phyloP scores from a whole-genome alignment of 2,888 invertebrate genomes.

The Autographa pulchrina region DNA sequence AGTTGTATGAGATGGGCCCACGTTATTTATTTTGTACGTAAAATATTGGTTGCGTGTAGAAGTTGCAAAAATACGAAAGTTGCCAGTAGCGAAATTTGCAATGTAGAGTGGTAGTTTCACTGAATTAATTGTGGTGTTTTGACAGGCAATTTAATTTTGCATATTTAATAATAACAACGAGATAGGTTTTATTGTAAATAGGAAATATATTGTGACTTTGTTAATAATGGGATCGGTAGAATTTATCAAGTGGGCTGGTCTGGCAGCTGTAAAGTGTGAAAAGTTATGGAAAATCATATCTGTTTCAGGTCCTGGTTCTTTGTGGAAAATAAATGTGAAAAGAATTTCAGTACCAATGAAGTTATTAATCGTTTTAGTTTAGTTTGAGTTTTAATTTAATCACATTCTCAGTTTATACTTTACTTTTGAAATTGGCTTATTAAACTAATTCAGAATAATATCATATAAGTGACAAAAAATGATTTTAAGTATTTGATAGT shows the following conservation, averaged over 20 bases:
- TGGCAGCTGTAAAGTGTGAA: not conserved
- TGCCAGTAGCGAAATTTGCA: constrained; percentile 38
- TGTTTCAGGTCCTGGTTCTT: not conserved
- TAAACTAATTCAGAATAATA: too few relatives aligned
- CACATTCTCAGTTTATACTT: too few relatives aligned
- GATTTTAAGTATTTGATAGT: not conserved
- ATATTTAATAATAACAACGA: not conserved
- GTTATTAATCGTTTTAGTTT: too few relatives aligned
- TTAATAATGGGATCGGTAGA: not conserved
- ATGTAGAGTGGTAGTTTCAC: constrained; percentile 11
- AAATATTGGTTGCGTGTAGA: constrained; percentile 45
- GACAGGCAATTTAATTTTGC: constrained; percentile 24
- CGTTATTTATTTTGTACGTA: constrained; percentile 34
- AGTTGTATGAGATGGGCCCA: constrained; percentile 26
- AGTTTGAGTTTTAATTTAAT: too few relatives aligned
- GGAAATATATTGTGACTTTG: constrained; percentile 1
- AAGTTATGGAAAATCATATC: not conserved
- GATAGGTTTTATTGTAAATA: not conserved
- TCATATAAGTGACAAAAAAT: too few relatives aligned
- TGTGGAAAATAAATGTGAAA: too few relatives aligned
- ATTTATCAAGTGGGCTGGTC: not conserved
- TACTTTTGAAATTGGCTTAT: too few relatives aligned
- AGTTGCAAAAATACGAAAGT: constrained; percentile 37
- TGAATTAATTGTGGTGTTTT: constrained; percentile 29
- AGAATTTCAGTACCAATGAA: too few relatives aligned